Percentiles rank a stretch among this genome's conserved stretches.
phyloP scores from a whole-genome alignment of 2,113 vertebrate species.

The Brachyhypopomus occidentalis region DNA sequence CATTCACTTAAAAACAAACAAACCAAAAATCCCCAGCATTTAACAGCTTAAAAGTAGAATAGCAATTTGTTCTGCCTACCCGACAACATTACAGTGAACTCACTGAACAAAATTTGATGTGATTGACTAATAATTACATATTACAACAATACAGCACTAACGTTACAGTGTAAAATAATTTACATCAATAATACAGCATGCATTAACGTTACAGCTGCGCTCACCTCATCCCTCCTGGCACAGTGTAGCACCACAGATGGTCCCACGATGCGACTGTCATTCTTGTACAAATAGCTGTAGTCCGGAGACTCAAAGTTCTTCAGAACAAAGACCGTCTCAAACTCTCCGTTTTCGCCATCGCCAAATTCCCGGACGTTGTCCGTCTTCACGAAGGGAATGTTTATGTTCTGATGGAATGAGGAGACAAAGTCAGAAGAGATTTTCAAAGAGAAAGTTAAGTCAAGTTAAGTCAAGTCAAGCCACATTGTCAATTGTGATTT shows the following conservation, averaged over 20 bases:
- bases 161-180: no score
- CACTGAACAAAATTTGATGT: no score
- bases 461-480: no score
- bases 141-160: no score
- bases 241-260: slow-evolving; percentile 88
- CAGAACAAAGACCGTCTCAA: slow-evolving; percentile 88
- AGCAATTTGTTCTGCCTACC: no score
- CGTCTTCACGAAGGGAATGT: slow-evolving; percentile 79
- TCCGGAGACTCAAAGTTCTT: slow-evolving; percentile 82
- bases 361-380: slow-evolving; percentile 81
- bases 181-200: no score
- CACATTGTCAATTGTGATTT: no score
- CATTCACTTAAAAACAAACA: no score
- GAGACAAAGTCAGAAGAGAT: slow-evolving; percentile 8
- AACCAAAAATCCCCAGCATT: no score
- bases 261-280: slow-evolving; percentile 87
- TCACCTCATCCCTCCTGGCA: slow-evolving; percentile 84
- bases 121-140: no score
- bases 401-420: slow-evolving; percentile 81
- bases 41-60: no score
- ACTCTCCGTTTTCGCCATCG: slow-evolving; percentile 83
- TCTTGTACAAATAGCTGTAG: slow-evolving; percentile 83
- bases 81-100: no score
- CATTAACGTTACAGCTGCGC: background rate
- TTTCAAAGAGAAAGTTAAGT: background rate